Conservation (phyloP, 2,888 invertebrate species). For the Boloria selene region DNA sequence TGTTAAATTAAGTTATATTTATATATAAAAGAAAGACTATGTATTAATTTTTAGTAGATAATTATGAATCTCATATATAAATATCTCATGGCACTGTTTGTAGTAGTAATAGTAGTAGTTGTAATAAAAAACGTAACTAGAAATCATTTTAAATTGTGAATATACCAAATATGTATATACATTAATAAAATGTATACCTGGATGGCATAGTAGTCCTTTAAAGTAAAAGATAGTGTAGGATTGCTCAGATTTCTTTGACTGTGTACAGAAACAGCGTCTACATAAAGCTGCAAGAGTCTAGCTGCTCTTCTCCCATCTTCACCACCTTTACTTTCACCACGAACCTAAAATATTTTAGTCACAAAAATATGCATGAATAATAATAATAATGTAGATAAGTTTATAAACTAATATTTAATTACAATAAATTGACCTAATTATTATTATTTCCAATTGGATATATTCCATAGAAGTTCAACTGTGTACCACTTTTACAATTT, state of each 20-base stretch:
- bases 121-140: no score
- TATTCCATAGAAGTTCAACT: no score
- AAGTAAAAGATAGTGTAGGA: slow-evolving; percentile 83
- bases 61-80: no score
- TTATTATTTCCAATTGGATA: no score
- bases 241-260: slow-evolving; percentile 87
- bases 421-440: no score
- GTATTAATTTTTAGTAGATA: not conserved
- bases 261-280: slow-evolving; percentile 90
- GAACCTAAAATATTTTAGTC: slow-evolving; percentile 67
- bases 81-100: no score
- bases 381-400: no score
- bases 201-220: slow-evolving; percentile 90
- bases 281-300: slow-evolving; percentile 86
- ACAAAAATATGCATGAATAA: not conserved
- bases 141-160: no score
- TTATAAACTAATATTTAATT: no score
- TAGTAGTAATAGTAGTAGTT: no score
- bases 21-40: slow-evolving; percentile 5
- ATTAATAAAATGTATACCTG: slow-evolving; percentile 72
- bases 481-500: not conserved
- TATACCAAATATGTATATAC: no score
- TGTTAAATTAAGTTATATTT: slow-evolving; percentile 55
- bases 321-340: slow-evolving; percentile 81
- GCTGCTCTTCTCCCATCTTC: slow-evolving; percentile 82